A percentile compares a stretch with the other conserved stretches of the same genome.
These are phyloP conservation scores for Donacobius atricapilla DNA, from an alignment of 2,113 vertebrate genomes.

Conservation along the genomic window DNA sequence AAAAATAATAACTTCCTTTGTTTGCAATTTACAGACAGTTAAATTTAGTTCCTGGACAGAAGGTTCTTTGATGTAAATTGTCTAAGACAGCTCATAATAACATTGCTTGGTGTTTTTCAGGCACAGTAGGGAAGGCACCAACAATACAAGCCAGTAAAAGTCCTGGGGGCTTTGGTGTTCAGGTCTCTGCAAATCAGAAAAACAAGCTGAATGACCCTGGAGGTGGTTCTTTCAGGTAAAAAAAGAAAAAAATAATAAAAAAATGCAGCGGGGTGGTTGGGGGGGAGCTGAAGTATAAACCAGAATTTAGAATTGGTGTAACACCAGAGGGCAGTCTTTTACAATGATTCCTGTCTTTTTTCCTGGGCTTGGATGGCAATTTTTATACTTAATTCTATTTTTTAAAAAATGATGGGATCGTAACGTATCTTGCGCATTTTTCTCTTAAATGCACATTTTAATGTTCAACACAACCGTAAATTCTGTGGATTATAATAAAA, in stretches of 20 bases:
- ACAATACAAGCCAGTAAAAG: conserved; percentile 78
- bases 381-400: not conserved
- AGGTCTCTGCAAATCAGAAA: conserved; percentile 87
- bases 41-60: conserved; percentile 78
- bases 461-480: not conserved
- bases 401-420: not conserved
- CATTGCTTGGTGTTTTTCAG: conserved; percentile 78
- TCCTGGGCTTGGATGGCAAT: not conserved
- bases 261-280: not conserved
- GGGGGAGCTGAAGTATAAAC: not conserved
- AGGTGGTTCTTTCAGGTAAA: conserved; percentile 85
- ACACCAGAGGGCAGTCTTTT: conserved; percentile 91
- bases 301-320: not conserved
- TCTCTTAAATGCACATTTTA: not conserved
- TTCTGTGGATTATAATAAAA: not conserved
- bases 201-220: conserved; percentile 85
- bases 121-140: conserved; percentile 79
- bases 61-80: conserved; percentile 77
- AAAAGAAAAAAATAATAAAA: conserved; percentile 18
- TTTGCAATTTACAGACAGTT: conserved; percentile 72
- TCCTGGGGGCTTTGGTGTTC: conserved; percentile 76
- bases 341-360: conserved; percentile 66
- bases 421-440: not conserved
- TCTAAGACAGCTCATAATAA: conserved; percentile 77
- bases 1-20: conserved; percentile 61